phyloP scores from a whole-genome alignment of 2,113 vertebrate species.

The Lagopus muta region DNA sequence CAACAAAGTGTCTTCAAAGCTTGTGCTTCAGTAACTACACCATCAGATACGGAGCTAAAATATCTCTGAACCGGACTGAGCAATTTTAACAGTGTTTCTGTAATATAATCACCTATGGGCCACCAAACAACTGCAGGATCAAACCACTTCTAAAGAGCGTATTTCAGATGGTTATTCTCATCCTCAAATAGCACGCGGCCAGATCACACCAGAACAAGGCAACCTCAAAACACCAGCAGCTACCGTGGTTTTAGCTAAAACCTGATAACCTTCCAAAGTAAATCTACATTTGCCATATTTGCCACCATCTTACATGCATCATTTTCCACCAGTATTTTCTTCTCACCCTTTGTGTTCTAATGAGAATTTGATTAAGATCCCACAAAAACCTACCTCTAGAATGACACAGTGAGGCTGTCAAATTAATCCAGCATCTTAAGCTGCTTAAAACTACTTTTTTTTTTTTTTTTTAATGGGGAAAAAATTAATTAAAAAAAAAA shows the following conservation, averaged over 20 bases:
- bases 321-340: background rate
- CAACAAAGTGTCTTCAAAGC: background rate
- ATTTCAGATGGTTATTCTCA: background rate
- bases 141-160: background rate
- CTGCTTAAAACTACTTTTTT: background rate
- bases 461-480: background rate
- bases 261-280: background rate
- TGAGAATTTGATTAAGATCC: background rate
- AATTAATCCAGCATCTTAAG: background rate
- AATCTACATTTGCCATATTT: background rate
- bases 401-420: accelerated
- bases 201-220: background rate
- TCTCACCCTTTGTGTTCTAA: background rate
- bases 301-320: background rate
- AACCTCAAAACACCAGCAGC: background rate
- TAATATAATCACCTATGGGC: background rate
- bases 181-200: background rate
- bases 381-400: background rate
- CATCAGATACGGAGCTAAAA: background rate
- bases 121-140: background rate
- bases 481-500: background rate
- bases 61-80: background rate
- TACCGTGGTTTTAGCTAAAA: background rate
- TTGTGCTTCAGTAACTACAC: accelerated
- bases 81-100: background rate